These are phyloP conservation scores for Numenius arquata DNA, from an alignment of 2,113 vertebrate species.

Conservation along the genomic window DNA sequence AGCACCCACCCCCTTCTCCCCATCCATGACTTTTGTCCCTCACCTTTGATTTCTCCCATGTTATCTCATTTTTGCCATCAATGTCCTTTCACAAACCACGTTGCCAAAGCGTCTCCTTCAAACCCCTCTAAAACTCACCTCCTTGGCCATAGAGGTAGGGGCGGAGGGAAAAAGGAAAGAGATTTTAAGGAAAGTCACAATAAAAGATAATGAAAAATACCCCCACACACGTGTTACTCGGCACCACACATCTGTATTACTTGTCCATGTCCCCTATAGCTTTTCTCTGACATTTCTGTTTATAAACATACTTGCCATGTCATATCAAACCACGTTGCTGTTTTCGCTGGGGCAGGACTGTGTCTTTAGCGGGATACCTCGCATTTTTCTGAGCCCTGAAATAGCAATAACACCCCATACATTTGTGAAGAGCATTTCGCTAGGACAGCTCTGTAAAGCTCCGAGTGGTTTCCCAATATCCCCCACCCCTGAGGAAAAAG, in stretches of 20 bases:
- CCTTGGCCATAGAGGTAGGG: background rate
- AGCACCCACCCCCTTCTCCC: background rate
- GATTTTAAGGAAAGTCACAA: background rate
- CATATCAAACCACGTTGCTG: background rate
- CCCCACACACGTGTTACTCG: rapidly evolving
- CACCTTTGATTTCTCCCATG: background rate
- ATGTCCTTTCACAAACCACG: background rate
- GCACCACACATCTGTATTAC: background rate
- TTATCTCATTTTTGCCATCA: background rate
- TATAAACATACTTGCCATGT: background rate
- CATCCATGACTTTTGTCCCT: background rate
- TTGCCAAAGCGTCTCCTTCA: background rate
- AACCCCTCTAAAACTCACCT: background rate
- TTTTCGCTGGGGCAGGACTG: background rate
- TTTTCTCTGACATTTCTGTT: background rate
- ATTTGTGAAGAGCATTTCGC: rapidly evolving
- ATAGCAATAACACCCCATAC: background rate
- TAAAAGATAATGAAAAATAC: background rate
- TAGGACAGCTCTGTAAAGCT: background rate
- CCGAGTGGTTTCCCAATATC: background rate
- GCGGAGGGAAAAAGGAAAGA: background rate
- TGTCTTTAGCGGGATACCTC: background rate
- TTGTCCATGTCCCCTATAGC: background rate
- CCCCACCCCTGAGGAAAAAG: background rate
- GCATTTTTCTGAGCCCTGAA: background rate